phyloP scores from a whole-genome alignment of 2,797 vertebrate species.

The Jordanella pulchra region DNA sequence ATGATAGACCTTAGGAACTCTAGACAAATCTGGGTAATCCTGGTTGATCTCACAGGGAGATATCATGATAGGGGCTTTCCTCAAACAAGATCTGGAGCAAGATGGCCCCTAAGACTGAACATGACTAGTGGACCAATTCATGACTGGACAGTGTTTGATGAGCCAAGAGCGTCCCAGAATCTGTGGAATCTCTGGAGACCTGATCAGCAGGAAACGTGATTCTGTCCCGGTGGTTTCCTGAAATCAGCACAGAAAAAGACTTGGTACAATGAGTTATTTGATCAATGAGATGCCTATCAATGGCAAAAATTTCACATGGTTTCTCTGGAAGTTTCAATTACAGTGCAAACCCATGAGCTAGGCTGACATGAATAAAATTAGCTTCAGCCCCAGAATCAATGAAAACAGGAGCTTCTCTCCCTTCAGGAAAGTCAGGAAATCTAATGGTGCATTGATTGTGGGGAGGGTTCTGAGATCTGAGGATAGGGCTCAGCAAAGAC shows the following conservation, averaged over 20 bases:
- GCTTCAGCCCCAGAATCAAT: not conserved
- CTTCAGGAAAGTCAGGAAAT: not conserved
- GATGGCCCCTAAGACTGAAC: not conserved
- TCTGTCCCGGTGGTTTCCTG: not conserved
- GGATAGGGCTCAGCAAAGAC: constrained; percentile 2
- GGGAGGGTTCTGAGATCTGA: not conserved
- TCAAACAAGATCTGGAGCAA: not conserved
- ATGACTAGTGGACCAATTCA: not conserved
- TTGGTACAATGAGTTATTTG: not conserved
- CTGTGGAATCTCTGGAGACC: not conserved
- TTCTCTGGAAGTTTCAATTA: not conserved
- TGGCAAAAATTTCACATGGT: not conserved
- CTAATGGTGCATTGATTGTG: not conserved
- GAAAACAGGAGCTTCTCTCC: not conserved
- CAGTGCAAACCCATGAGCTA: not conserved
- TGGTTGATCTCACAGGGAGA: not conserved
- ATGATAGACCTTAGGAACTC: no score
- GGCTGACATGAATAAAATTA: not conserved
- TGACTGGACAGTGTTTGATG: no score
- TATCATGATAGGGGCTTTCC: not conserved
- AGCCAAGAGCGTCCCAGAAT: not conserved
- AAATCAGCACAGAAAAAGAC: not conserved
- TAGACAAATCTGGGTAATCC: not conserved
- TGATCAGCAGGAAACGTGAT: not conserved
- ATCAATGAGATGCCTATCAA: not conserved